Conservation (phyloP, 2,113 vertebrate species). For the Thalassarche chlororhynchos region DNA sequence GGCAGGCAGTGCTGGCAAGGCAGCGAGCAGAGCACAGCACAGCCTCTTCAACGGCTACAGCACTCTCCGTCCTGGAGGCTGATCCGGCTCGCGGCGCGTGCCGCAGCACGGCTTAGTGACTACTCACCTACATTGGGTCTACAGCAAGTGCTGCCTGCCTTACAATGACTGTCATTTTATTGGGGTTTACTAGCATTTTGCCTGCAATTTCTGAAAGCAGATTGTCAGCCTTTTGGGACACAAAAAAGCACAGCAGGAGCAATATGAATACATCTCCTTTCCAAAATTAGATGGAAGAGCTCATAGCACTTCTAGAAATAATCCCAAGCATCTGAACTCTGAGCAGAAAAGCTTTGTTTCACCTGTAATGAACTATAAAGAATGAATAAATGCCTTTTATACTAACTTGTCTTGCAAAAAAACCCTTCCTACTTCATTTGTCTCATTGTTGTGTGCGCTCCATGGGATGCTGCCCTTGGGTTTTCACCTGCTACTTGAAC, state of each 20-base stretch:
- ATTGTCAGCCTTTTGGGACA: background rate
- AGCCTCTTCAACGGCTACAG: background rate
- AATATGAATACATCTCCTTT: background rate
- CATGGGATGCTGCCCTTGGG: background rate
- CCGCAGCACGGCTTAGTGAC: rapidly evolving
- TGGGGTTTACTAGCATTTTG: background rate
- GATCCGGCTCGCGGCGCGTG: background rate
- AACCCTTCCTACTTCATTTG: background rate
- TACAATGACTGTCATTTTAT: background rate
- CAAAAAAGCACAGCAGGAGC: background rate
- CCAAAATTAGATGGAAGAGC: background rate
- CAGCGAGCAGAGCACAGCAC: background rate
- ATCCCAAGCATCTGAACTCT: background rate
- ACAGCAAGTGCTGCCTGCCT: background rate
- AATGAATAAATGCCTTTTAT: background rate
- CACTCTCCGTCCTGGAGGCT: background rate
- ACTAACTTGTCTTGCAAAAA: background rate
- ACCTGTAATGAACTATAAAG: background rate
- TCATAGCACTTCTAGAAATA: background rate
- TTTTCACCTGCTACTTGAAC: background rate
- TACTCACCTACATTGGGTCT: background rate
- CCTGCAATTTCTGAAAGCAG: background rate
- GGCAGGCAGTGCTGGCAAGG: background rate
- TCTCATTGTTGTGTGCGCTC: background rate
- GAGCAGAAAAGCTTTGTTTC: background rate